phyloP scores from a whole-genome alignment of 2,113 vertebrate genomes.

The Hepsetus odoe region DNA sequence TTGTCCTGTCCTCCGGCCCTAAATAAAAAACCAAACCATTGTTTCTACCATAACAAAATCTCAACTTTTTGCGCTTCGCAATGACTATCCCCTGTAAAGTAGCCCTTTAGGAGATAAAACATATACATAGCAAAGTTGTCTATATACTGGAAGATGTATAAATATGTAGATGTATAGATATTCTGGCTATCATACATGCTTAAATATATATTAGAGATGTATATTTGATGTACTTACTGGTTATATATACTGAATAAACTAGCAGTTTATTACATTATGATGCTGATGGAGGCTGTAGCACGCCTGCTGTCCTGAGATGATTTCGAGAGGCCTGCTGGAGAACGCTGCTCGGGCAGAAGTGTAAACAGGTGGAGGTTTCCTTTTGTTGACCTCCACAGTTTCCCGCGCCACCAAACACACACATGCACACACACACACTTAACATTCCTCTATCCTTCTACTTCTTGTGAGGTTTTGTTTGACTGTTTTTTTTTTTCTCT shows the following conservation, averaged over 20 bases:
- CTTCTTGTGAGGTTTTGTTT: constrained; percentile 39
- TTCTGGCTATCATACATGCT: too few species aligned
- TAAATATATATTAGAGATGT: too few species aligned
- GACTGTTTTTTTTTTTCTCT: constrained; percentile 37
- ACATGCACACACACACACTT: constrained; percentile 33
- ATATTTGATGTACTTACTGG: too few species aligned
- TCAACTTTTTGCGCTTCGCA: too few species aligned
- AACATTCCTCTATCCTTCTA: constrained; percentile 46
- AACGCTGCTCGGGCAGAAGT: constrained; percentile 80
- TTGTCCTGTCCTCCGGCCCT: constrained; percentile 52
- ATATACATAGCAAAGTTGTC: too few species aligned
- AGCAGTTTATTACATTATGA: background rate
- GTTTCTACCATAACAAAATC: too few species aligned
- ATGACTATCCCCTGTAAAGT: too few species aligned
- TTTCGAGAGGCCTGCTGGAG: constrained; percentile 81
- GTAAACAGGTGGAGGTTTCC: constrained; percentile 89
- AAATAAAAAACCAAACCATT: background rate
- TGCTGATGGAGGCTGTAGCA: constrained; percentile 76
- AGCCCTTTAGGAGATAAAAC: too few species aligned
- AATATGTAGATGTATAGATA: too few species aligned
- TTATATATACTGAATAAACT: too few species aligned
- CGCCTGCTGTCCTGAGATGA: constrained; percentile 78
- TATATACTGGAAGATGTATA: too few species aligned
- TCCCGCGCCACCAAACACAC: constrained; percentile 37
- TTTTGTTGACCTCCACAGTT: constrained; percentile 71